phyloP scores from a whole-genome alignment of 2,113 vertebrate genomes.

The Melanocharis versteri region DNA sequence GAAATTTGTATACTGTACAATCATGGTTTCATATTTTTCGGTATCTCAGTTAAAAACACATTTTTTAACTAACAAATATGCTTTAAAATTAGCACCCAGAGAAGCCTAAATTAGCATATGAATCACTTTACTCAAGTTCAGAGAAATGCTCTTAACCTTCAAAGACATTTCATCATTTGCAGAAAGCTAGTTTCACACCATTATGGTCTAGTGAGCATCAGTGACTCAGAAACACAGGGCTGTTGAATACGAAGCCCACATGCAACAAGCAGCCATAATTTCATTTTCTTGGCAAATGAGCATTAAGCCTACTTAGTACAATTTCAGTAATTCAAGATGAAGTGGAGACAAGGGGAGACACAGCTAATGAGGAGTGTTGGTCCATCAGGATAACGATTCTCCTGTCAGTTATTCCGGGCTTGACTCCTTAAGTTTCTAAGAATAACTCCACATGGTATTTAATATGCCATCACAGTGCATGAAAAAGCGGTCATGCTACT shows the following conservation, averaged over 20 bases:
- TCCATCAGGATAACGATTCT: background rate
- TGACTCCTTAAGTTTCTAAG: constrained; percentile 16
- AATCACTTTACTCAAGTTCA: background rate
- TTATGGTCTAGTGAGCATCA: background rate
- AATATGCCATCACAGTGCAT: background rate
- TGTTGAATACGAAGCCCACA: background rate
- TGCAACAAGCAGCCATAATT: background rate
- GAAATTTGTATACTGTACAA: background rate
- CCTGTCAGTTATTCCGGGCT: background rate
- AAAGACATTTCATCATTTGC: background rate
- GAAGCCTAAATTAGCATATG: background rate
- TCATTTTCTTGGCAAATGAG: background rate
- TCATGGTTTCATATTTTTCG: background rate
- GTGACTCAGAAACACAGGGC: background rate
- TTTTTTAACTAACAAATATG: background rate
- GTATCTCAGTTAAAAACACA: background rate
- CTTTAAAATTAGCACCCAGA: background rate
- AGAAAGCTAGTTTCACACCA: background rate
- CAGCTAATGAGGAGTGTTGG: background rate
- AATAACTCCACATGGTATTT: constrained; percentile 6
- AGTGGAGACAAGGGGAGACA: background rate
- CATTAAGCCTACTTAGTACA: background rate
- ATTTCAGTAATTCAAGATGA: background rate
- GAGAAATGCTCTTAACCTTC: background rate
- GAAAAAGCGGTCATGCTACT: constrained; percentile 7